Evolutionary conservation across 2,797 vertebrate species (phyloP).

Genomic region (Eospalax fontanierii): DNA sequence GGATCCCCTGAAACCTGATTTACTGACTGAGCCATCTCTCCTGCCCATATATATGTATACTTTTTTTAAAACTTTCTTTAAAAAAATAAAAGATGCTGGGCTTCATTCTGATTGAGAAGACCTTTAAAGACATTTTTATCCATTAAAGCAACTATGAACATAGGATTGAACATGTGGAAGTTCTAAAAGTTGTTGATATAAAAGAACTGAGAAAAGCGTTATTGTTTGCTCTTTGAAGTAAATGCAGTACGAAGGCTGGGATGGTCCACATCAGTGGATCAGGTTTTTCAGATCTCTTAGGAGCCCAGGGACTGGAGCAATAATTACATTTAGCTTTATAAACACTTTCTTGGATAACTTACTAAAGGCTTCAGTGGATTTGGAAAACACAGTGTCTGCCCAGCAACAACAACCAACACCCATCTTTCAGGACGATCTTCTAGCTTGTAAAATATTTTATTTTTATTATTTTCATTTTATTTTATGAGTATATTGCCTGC

Average conservation of each 20-base stretch:
- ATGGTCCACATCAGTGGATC: background rate
- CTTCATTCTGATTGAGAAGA: background rate
- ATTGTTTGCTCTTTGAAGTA: conserved; percentile 63
- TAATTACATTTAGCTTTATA: background rate
- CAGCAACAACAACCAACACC: background rate
- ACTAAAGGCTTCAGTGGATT: conserved; percentile 9
- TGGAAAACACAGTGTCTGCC: background rate
- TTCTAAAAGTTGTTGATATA: background rate
- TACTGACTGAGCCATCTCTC: no score
- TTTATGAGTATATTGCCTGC: background rate
- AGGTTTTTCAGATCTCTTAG: conserved; percentile 45
- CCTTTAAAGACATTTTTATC: background rate
- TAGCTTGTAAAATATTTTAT: background rate
- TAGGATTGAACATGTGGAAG: conserved; percentile 15
- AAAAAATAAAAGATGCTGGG: background rate
- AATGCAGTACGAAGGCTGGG: conserved; percentile 53
- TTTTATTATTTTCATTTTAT: background rate
- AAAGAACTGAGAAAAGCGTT: conserved; percentile 3
- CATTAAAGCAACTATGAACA: background rate
- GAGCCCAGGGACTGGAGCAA: background rate
- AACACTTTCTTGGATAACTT: conserved; percentile 64
- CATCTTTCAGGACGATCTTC: background rate
- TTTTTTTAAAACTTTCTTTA: background rate
- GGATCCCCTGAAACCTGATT: no score
- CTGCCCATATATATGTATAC: background rate